phyloP scores from a whole-genome alignment of 2,797 vertebrate species.

The Holocentrus rufus region DNA sequence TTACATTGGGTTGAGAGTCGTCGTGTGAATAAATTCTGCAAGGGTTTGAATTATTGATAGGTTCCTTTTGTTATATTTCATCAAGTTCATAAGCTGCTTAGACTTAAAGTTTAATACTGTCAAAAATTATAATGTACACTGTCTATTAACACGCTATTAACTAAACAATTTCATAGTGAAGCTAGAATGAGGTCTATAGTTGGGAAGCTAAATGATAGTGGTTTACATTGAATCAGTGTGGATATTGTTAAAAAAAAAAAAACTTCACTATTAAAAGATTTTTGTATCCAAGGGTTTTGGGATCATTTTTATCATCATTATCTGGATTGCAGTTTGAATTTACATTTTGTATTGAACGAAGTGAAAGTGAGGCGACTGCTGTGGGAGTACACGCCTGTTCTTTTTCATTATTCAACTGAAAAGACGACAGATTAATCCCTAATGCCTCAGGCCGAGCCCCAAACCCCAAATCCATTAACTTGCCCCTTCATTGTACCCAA shows the following conservation, averaged over 20 bases:
- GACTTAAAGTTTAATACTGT: constrained; percentile 28
- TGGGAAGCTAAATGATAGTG: background rate
- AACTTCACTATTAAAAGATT: too few species aligned
- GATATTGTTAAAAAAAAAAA: too few species aligned
- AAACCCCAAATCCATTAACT: constrained; percentile 46
- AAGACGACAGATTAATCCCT: constrained; percentile 23
- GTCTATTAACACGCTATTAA: background rate
- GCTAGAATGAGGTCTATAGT: background rate
- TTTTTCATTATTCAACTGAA: constrained; percentile 20
- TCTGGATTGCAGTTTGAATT: background rate
- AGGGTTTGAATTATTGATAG: constrained; percentile 22
- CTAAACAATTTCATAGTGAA: background rate
- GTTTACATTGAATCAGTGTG: too few species aligned
- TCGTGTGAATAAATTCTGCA: constrained; percentile 3
- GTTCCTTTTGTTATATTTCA: constrained; percentile 2
- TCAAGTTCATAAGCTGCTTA: constrained; percentile 15
- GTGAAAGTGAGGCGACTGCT: too few species aligned
- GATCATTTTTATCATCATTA: background rate
- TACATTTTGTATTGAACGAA: background rate
- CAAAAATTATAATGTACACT: background rate
- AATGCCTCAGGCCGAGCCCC: constrained; percentile 21
- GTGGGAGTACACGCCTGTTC: background rate
- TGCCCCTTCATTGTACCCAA: constrained; percentile 35
- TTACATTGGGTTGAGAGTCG: constrained; percentile 30
- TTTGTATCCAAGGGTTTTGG: too few species aligned